Percentiles rank a stretch among this genome's conserved stretches.
phyloP scores from a whole-genome alignment of 2,888 invertebrate genomes.

The Protodeltote pygarga region DNA sequence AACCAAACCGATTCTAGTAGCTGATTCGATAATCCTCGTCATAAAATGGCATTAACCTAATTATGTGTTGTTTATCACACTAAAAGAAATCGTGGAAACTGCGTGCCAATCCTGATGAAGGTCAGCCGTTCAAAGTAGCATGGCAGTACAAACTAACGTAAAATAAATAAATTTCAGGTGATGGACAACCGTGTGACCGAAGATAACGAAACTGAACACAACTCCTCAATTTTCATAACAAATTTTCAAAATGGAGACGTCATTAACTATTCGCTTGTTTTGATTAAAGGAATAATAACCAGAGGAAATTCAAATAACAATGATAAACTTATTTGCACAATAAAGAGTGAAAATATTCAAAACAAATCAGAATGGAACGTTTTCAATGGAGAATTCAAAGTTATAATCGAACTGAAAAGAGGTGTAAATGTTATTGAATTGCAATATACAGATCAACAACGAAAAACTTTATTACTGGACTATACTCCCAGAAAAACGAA shows the following conservation, averaged over 20 bases:
- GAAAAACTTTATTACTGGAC: constrained; percentile 79
- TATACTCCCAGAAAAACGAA: constrained; percentile 87
- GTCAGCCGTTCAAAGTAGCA: constrained; percentile 48
- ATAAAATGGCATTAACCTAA: constrained; percentile 56
- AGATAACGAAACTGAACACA: constrained; percentile 78
- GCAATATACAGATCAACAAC: constrained; percentile 82
- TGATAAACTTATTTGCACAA: constrained; percentile 75
- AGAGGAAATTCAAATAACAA: constrained; percentile 75
- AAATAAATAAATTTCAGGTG: constrained; percentile 75
- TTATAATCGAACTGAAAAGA: constrained; percentile 87
- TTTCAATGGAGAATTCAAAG: constrained; percentile 90
- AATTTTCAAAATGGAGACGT: constrained; percentile 89
- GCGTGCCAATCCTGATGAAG: constrained; percentile 55
- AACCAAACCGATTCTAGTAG: constrained; percentile 19
- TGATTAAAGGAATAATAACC: constrained; percentile 88
- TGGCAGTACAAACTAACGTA: constrained; percentile 47
- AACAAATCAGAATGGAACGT: constrained; percentile 87
- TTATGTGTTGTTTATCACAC: constrained; percentile 59
- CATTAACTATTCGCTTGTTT: constrained; percentile 87
- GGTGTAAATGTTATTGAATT: constrained; percentile 89
- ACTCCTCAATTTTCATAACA: constrained; percentile 80
- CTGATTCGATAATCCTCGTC: constrained; percentile 24
- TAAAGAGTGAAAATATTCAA: constrained; percentile 73
- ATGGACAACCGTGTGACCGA: constrained; percentile 82
- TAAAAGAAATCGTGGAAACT: constrained; percentile 59